These are phyloP conservation scores for Centruroides vittatus DNA, from an alignment of 1,140 invertebrate species.

Conservation along the genomic window DNA sequence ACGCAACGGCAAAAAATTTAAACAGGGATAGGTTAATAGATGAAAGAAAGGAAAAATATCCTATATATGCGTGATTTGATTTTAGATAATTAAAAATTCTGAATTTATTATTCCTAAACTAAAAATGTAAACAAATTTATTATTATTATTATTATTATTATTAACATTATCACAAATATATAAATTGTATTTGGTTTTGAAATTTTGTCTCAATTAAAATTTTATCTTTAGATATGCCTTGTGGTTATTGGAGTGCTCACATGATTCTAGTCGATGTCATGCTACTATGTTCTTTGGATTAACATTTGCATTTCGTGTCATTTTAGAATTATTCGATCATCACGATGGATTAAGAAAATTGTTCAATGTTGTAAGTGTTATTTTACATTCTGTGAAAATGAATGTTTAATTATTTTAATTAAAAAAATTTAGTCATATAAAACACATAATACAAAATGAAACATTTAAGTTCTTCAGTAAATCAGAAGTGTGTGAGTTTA, in stretches of 20 bases:
- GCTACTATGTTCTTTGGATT: constrained; percentile 90
- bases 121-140: too few species aligned
- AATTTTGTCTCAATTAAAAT: too few species aligned
- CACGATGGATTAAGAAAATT: constrained; percentile 82
- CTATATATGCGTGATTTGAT: too few species aligned
- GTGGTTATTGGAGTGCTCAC: constrained; percentile 88
- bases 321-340: constrained; percentile 81
- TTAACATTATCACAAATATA: too few species aligned
- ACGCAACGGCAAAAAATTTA: too few species aligned
- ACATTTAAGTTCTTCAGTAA: too few species aligned
- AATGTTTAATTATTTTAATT: constrained; percentile 6
- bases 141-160: too few species aligned
- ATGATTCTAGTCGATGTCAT: constrained; percentile 88
- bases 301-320: constrained; percentile 78
- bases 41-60: neutral
- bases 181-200: too few species aligned
- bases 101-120: too few species aligned
- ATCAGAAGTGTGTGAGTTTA: too few species aligned
- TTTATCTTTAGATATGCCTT: constrained; percentile 51
- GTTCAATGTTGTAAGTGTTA: constrained; percentile 62
- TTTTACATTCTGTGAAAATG: neutral
- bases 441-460: too few species aligned
- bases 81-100: too few species aligned
- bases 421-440: neutral
- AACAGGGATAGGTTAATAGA: neutral